phyloP scores from a whole-genome alignment of 1,140 invertebrate species.

The Drosophila sp. region DNA sequence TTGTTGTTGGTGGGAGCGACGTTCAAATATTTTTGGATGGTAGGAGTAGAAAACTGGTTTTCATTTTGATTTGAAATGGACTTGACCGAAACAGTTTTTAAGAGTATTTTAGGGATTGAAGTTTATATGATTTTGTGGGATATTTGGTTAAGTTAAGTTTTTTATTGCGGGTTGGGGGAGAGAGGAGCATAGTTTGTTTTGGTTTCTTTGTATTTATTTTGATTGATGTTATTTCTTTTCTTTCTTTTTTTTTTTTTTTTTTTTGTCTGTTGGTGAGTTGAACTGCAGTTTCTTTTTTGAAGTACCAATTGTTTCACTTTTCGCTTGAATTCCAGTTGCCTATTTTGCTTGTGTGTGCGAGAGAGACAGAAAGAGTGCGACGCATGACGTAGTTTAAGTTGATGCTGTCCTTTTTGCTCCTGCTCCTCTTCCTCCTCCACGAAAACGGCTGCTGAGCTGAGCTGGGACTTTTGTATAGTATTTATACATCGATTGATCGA shows the following conservation, averaged over 20 bases:
- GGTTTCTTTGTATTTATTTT: slow-evolving; percentile 10
- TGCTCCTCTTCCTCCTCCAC: slow-evolving; percentile 45
- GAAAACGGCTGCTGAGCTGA: slow-evolving; percentile 44
- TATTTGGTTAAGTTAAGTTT: slow-evolving; percentile 52
- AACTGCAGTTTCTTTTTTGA: slow-evolving; percentile 37
- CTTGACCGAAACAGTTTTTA: slow-evolving; percentile 72
- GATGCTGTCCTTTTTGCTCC: slow-evolving; percentile 48
- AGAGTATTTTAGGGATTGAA: slow-evolving; percentile 45
- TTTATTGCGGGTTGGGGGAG: slow-evolving; percentile 51
- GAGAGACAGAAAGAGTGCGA: slow-evolving; percentile 34
- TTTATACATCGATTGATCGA: slow-evolving; percentile 34
- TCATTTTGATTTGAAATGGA: slow-evolving; percentile 44
- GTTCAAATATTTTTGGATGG: slow-evolving; percentile 77
- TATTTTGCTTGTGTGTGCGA: slow-evolving; percentile 27
- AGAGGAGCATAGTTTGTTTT: slow-evolving; percentile 62
- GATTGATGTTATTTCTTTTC: slow-evolving; percentile 10
- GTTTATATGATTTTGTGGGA: slow-evolving; percentile 46
- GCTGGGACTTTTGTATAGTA: slow-evolving; percentile 36
- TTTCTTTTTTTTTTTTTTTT: slow-evolving; percentile 23
- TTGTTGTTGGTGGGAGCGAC: slow-evolving; percentile 73
- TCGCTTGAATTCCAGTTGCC: slow-evolving; percentile 30
- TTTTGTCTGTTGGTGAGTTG: slow-evolving; percentile 29
- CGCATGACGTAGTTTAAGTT: slow-evolving; percentile 44
- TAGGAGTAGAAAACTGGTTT: slow-evolving; percentile 72
- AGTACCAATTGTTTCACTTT: slow-evolving; percentile 47